Evolutionary conservation across 2,888 invertebrate species (phyloP), one percentile per base, ranked within the genome.

Genomic region (Parnassius glacialis): DNA sequence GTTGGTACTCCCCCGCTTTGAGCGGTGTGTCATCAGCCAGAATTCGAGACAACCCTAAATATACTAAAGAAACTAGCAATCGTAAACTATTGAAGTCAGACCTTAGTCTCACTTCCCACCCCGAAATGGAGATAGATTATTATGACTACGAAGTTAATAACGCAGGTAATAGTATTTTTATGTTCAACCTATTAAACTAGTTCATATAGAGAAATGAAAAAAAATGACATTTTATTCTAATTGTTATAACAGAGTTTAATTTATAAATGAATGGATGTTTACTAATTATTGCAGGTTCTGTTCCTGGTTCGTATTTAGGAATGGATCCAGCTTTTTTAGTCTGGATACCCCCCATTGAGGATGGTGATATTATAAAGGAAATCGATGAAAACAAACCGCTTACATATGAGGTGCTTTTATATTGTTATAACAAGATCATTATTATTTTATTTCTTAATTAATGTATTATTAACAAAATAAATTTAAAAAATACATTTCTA

Each of bases 251-350:
- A 11, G 11, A 3, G 5, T 42, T 48, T 16, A 11, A 16, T n/a
- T 16, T 52, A 65, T 63, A 66, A 62, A 61, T 67, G 57, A 67
- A 67, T 53, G 47, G 57, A 48, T 34, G 51, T 55, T 64, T 60
- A 55, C 65, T 66, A 57, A 64, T 70, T 74, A 66, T 79, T 73
- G 57, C 78, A 91, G 95, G 95, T 65, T 96, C 96, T 10, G 96
- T 95, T 12, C 97, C 97, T 2, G 97, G 97, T 20, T 97, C 96
- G 0, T 97, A 96, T 76, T 85, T 97, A 62, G 96, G 96, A 55
- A 97, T 97, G 97, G 97, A 97, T 82, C 97, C 97, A 1, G 96
- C 96, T 0, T 97, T 96, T 80, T 87, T 97, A 53, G 95, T 97
- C 0, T 97, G 96, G 96, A 96, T 97, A 68, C 97, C 97, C 9